Base-by-base conservation (phyloP, 2,888 invertebrate genomes). In the Dinocampus coccinellae region DNA sequence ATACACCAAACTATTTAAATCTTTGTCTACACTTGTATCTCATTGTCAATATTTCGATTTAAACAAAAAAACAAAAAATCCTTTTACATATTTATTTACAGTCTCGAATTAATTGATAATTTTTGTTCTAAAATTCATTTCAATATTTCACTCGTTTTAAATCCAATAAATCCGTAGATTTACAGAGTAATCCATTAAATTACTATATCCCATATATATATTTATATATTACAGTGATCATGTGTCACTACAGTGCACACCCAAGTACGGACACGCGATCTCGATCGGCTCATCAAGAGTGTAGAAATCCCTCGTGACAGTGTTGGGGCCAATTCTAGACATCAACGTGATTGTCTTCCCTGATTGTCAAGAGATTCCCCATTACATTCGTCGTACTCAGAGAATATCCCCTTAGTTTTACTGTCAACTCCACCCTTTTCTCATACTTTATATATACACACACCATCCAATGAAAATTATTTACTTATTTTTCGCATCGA, bases 301-400 rank as follows among this genome's bases (percentile, higher is more conserved):
- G 83, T 79, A 82, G 82, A 86, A 86, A 86, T 86, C 86, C 85
- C 87, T 82, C 80, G 85, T 84, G 87, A 82, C 82, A 83, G 83
- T 82, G 81, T 84, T 81, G 81, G 84, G 85, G 78, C 74, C 16
- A 82, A 84, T 84, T 82, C 80, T 81, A 85, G 86, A 87, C 87
- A 87, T 86, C 87, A 87, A 81, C 86, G 86, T 87, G 87, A 87
- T 87, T 87, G 87, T 85, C 85, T 84, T 87, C 82, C 81, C 81
- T 81, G 79, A 79, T 58, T 62, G 80, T 81, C 78, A 82, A 84
- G 85, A 83, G 86, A 87, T 87, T 87, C 87, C n/a, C n/a, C 86
- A 86, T 87, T 87, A 69, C 64, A 87, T 82, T 81, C 75, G 34
- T n/a, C n/a, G 74, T 69, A 66, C 69, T 52, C 73, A 52, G 53